Evolutionary conservation across 2,888 invertebrate genomes (phyloP).

Genomic region (Argyresthia goedartella): DNA sequence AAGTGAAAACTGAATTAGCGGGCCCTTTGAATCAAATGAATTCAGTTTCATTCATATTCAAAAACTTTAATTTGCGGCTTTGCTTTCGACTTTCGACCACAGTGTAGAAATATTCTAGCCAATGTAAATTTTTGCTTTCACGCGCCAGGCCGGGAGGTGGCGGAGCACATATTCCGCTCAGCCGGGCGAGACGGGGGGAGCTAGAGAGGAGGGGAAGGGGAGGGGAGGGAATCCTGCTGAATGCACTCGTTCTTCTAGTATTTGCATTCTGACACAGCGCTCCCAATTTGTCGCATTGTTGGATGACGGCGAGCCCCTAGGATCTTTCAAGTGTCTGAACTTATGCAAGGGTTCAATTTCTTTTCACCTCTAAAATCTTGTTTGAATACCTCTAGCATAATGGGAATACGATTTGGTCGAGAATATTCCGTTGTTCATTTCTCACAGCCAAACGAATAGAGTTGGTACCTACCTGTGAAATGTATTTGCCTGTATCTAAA

Average conservation of each 20-base stretch:
- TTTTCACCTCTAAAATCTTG: no score
- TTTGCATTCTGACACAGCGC: slow-evolving; percentile 37
- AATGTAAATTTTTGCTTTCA: slow-evolving; percentile 14
- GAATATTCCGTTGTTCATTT: no score
- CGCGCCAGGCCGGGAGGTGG: slow-evolving; percentile 3
- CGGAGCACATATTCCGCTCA: slow-evolving; percentile 9
- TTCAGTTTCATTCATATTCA: slow-evolving; percentile 1
- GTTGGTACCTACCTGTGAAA: no score
- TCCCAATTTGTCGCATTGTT: slow-evolving; percentile 35
- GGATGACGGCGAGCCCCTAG: slow-evolving; percentile 3
- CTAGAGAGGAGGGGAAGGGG: slow-evolving; percentile 4
- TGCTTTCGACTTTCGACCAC: neutral
- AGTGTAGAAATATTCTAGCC: slow-evolving; percentile 7
- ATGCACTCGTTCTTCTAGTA: slow-evolving; percentile 27
- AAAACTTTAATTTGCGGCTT: slow-evolving; percentile 7
- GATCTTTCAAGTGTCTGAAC: no score
- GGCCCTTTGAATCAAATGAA: neutral
- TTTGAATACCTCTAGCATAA: no score
- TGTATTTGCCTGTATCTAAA: no score
- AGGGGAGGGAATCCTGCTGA: slow-evolving; percentile 19
- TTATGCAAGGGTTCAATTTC: no score
- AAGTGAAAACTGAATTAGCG: no score
- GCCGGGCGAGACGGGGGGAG: slow-evolving; percentile 8
- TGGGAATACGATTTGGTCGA: no score
- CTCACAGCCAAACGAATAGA: no score